These are phyloP conservation scores for Aselliscus stoliczkanus DNA, from an alignment of 2,797 vertebrate species.

Conservation along the genomic window DNA sequence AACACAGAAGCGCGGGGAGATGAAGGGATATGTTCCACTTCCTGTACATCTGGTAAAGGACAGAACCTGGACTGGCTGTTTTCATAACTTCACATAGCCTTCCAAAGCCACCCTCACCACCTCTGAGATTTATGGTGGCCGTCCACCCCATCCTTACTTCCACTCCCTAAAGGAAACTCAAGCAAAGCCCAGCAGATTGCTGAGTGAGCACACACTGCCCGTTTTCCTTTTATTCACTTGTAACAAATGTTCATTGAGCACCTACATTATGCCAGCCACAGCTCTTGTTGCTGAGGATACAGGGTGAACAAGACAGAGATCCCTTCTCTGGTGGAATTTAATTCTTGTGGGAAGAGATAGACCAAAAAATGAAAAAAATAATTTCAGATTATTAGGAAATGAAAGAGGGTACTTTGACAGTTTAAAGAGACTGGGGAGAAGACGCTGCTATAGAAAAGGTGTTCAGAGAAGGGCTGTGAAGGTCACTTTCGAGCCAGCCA, in stretches of 20 bases:
- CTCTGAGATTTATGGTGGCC: not conserved
- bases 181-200: not conserved
- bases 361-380: conserved; percentile 19
- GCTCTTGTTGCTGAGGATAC: not conserved
- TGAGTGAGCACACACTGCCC: not conserved
- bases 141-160: not conserved
- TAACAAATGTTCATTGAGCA: not conserved
- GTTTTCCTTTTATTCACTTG: not conserved
- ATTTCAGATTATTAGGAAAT: conserved; percentile 23
- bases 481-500: not conserved
- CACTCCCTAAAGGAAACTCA: not conserved
- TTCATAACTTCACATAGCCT: not conserved
- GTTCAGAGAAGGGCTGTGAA: not conserved
- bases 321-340: not conserved
- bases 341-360: not conserved
- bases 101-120: not conserved
- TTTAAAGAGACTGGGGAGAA: not conserved
- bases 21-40: not conserved
- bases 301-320: not conserved
- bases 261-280: not conserved
- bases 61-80: not conserved
- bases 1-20: not conserved
- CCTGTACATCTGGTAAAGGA: not conserved
- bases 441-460: not conserved
- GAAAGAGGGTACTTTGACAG: not conserved